phyloP scores from a whole-genome alignment of 2,888 invertebrate species.

The Cantharis nigra region DNA sequence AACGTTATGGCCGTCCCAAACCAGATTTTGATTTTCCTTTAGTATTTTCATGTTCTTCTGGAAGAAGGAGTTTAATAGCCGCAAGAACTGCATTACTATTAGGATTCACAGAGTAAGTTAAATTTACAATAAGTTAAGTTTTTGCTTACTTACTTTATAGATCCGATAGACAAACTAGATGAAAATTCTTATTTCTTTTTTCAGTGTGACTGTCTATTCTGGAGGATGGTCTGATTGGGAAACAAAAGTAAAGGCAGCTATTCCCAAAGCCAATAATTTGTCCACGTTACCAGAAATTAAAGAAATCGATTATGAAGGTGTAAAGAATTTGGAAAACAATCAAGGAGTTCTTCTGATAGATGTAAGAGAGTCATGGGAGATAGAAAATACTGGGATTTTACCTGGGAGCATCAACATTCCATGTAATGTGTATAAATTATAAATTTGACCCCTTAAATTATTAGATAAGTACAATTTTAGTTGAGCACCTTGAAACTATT shows the following conservation, averaged over 20 bases:
- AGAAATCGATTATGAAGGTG: constrained; percentile 51
- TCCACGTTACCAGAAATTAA: not conserved
- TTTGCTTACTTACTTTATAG: too few species aligned
- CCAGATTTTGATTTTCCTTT: constrained; percentile 63
- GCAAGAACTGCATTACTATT: constrained; percentile 61
- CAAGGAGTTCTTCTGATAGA: constrained; percentile 67
- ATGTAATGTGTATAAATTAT: constrained; percentile 53
- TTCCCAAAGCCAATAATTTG: too few species aligned
- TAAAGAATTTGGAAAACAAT: constrained; percentile 56
- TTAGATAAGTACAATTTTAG: constrained; percentile 50
- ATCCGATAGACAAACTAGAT: too few species aligned
- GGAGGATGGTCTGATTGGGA: constrained; percentile 60
- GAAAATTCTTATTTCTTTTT: not conserved
- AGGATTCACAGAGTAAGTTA: constrained; percentile 65
- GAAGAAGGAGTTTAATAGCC: constrained; percentile 67
- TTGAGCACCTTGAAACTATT: constrained; percentile 58
- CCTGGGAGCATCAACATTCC: too few species aligned
- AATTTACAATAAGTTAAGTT: too few species aligned
- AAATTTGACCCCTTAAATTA: not conserved
- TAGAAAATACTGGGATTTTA: constrained; percentile 72
- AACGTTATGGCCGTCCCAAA: constrained; percentile 62
- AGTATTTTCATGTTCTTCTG: constrained; percentile 72
- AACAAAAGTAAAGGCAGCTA: constrained; percentile 38
- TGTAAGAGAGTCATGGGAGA: constrained; percentile 75
- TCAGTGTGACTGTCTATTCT: constrained; percentile 54